A percentile compares a stretch with the other conserved stretches of the same genome.
phyloP scores from a whole-genome alignment of 2,113 vertebrate species.

The Ceuthmochares aereus region DNA sequence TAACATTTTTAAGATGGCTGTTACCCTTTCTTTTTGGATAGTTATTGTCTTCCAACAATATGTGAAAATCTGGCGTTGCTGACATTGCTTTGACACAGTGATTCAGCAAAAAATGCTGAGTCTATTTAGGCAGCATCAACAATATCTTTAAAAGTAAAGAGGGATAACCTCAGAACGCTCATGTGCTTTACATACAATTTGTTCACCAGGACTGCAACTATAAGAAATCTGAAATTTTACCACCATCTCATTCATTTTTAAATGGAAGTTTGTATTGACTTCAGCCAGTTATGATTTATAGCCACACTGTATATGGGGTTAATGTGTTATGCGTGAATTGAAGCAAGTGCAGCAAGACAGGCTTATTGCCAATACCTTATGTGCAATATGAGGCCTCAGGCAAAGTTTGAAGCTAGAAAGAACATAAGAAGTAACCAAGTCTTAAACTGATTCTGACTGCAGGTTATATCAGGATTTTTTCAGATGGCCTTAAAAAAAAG shows the following conservation, averaged over 20 bases:
- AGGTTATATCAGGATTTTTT: background rate
- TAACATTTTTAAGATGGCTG: background rate
- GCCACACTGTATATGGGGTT: background rate
- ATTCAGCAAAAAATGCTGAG: background rate
- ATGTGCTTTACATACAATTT: background rate
- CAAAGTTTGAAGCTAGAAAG: background rate
- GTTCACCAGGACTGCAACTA: background rate
- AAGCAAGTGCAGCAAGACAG: background rate
- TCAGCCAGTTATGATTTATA: background rate
- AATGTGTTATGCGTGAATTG: fast-evolving
- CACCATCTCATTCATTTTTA: background rate
- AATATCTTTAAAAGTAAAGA: background rate
- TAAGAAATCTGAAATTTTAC: background rate
- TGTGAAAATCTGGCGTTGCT: background rate
- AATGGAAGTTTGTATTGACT: background rate
- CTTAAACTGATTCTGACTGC: background rate
- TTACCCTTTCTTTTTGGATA: background rate
- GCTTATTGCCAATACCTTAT: background rate
- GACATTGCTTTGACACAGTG: background rate
- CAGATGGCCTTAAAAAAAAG: background rate
- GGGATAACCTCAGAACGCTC: background rate
- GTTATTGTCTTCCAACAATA: background rate
- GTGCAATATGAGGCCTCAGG: background rate
- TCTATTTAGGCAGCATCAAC: background rate
- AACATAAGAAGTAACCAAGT: background rate